Base-by-base conservation (phyloP, 2,113 vertebrate species). In the Dermatemys mawii region DNA sequence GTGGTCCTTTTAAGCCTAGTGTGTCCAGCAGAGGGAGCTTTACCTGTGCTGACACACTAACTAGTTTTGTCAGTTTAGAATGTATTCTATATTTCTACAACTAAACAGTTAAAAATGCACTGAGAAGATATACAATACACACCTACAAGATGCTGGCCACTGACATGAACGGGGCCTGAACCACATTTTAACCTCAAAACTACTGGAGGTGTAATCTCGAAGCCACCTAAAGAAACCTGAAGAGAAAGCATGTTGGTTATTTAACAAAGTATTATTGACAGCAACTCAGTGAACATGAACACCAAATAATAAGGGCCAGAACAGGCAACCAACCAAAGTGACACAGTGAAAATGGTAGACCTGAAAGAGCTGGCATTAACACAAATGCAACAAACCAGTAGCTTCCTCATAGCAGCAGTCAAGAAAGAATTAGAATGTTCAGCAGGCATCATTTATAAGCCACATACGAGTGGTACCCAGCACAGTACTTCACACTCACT, bases 61-160 rank as follows among this genome's bases (percentile, higher is more conserved):
- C 13, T 26, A 76, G 3, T 26, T 35, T 46, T 9, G 44, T 49
- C n/a, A 78, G 60, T 32, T 11, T 38, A 73, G 16, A 73, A 21
- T 50, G 29, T 19, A 60, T 81, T 55, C 26, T 44, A 29, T 22
- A 24, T 44, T n/a, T 67, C 8, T 38, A 75, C 4, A 3, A 55
- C 8, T 22, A 48, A 60, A 50, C n/a, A 46, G 55, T 57, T 85
- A 54, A 70, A 16, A 27, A 27, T 14, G 14, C 38, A 78, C 9
- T 67, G 55, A 32, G 27, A 67, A 54, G 76, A 19, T 29, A 32
- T 6, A 79, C 86, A 79, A 32, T 78, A 98, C 99, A 81, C 96
- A 99, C 99, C 98, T 90, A 99, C 98, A 0, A 99, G 99, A 94
- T 99, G 99, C 54, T 99, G 99, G 46, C 99, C 99, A 9, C 99